Base-by-base conservation (phyloP, 2,113 vertebrate genomes). In the Meles meles region DNA sequence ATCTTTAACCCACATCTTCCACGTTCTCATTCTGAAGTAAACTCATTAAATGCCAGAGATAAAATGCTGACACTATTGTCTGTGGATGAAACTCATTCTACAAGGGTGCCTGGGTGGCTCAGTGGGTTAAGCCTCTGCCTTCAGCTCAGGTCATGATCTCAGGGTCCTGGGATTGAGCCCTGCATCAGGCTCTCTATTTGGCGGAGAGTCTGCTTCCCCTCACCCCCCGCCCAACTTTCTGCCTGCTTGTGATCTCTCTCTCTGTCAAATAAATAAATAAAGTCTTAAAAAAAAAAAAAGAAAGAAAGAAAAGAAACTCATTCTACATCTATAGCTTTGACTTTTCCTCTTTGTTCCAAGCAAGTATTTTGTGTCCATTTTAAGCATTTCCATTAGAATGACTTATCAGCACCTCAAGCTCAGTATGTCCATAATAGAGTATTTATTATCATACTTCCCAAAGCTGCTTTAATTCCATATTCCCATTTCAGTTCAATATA, bases 331-430 rank as follows among this genome's bases (percentile, higher is more conserved):
- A 29, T 37, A 39, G 39, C 27, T 21, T 85, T 71, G 4, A 81
- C 21, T 86, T 92, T 83, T 57, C 23, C 31, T 93, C 37, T 67
- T 79, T 65, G 14, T 63, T 96, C 29, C 10, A 39, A 86, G 49
- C 7, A 96, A 90, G 27, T 69, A 67, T 65, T 96, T 97, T 63
- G 63, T 69, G 37, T 95, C 44, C 15, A 57, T 88, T 84, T 88
- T 77, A 9, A 34, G 42, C 23, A 37, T 72, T 94, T 91, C n/a
- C 20, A 61, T 93, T 85, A 93, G 2, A 18, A 31, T 72, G 88
- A 34, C 7, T 52, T 85, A 52, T 52, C 1, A 67, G 52, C 10
- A 90, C 15, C n/a, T 86, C 61, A 89, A 65, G 72, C 13, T 89
- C 31, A 90, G 6, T 65, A 76, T 77, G 31, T 57, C 31, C 21